Evolutionary conservation across 2,797 vertebrate genomes (phyloP).

Genomic region (Rachycentron canadum): DNA sequence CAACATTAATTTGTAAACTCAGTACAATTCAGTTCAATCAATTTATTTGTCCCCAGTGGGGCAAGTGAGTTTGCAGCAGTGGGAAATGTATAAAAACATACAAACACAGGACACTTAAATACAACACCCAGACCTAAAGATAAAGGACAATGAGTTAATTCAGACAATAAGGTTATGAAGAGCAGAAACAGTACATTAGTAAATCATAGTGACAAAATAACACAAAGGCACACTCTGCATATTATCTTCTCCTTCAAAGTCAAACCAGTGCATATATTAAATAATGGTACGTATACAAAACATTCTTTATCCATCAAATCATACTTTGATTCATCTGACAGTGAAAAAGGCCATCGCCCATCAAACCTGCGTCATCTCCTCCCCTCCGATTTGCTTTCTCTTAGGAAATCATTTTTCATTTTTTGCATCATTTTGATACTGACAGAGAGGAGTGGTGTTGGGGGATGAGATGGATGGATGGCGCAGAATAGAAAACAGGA

Average conservation of each 20-base stretch:
- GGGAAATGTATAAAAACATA: too few relatives aligned
- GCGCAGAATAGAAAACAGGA: conserved; percentile 35
- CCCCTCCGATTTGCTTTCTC: conserved; percentile 19
- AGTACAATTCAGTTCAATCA: too few relatives aligned
- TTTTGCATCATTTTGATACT: conserved; percentile 27
- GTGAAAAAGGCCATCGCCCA: neutral
- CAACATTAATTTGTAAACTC: neutral
- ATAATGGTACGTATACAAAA: neutral
- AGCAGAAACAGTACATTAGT: neutral
- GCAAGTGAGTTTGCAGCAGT: too few relatives aligned
- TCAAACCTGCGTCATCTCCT: conserved; percentile 11
- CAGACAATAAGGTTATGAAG: neutral
- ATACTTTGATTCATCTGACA: neutral
- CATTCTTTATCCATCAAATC: neutral
- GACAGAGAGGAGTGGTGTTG: conserved; percentile 26
- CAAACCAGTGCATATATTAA: neutral
- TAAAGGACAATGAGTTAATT: too few relatives aligned
- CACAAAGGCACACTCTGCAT: neutral
- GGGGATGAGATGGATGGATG: conserved; percentile 34
- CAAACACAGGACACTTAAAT: too few relatives aligned
- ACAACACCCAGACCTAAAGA: too few relatives aligned
- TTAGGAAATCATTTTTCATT: conserved; percentile 41
- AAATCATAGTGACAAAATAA: too few relatives aligned
- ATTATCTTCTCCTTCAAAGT: conserved; percentile 11
- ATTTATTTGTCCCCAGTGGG: too few relatives aligned